Conservation (phyloP, 2,888 invertebrate species). For the Harpagoxenus sublaevis region DNA sequence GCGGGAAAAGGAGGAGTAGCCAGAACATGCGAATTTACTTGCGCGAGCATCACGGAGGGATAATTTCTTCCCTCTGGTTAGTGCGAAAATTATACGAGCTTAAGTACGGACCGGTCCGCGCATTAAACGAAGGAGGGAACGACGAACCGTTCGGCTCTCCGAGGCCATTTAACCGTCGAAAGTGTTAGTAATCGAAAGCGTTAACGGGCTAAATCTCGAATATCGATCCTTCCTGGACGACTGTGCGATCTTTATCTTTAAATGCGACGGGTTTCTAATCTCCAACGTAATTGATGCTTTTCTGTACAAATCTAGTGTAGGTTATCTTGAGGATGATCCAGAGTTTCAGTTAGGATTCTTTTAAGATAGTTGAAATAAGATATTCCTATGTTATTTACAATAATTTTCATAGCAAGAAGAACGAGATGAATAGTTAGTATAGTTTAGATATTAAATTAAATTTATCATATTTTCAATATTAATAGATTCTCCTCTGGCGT, state of each 20-base stretch:
- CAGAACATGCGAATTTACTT: conserved; percentile 75
- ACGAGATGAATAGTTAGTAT: background rate
- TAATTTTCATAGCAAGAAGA: background rate
- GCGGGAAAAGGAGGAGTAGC: background rate
- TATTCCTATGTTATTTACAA: background rate
- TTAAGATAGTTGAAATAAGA: background rate
- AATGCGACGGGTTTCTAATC: conserved; percentile 23
- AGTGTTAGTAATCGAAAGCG: conserved; percentile 47
- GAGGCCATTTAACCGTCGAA: conserved; percentile 56
- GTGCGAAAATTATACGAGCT: conserved; percentile 83
- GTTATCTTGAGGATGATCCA: background rate
- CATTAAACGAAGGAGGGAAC: conserved; percentile 80
- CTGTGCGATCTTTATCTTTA: conserved; percentile 37
- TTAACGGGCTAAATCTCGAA: conserved; percentile 16
- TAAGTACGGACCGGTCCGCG: conserved; percentile 80
- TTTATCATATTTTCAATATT: background rate
- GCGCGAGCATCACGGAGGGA: conserved; percentile 75
- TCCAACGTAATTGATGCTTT: conserved; percentile 9
- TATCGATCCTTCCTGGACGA: background rate
- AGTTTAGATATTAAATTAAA: background rate
- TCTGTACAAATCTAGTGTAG: background rate
- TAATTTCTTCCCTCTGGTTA: conserved; percentile 80
- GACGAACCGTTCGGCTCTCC: conserved; percentile 48
- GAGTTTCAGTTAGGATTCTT: background rate
- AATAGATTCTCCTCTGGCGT: background rate